phyloP scores from a whole-genome alignment of 2,888 invertebrate species.

The Keiferia lycopersicella region DNA sequence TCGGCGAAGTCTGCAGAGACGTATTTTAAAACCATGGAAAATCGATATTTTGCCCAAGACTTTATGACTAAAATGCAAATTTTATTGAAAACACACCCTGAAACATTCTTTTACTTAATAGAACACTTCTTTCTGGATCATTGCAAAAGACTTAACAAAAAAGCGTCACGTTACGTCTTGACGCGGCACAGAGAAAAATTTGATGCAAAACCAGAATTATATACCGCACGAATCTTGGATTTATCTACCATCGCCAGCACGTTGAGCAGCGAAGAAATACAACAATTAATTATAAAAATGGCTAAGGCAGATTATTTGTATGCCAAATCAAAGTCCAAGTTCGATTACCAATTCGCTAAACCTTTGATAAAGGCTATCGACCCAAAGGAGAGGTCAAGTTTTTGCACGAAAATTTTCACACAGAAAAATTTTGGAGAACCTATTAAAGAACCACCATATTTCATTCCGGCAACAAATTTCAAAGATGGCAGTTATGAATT shows the following conservation, averaged over 20 bases:
- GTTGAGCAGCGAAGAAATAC: constrained; percentile 37
- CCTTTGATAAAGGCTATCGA: constrained; percentile 41
- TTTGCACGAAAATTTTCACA: constrained; percentile 45
- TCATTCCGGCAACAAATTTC: constrained; percentile 32
- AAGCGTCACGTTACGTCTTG: constrained; percentile 39
- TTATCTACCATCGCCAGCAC: constrained; percentile 35
- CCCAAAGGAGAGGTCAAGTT: constrained; percentile 35
- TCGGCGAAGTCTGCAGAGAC: constrained; percentile 48
- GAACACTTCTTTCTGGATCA: constrained; percentile 34
- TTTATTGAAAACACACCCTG: constrained; percentile 48
- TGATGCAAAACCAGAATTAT: constrained; percentile 40
- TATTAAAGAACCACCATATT: constrained; percentile 44
- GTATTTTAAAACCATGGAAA: constrained; percentile 49
- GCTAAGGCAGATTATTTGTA: constrained; percentile 38
- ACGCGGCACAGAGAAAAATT: constrained; percentile 37
- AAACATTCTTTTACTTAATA: constrained; percentile 38
- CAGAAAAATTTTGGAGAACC: constrained; percentile 38
- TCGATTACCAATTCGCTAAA: constrained; percentile 39
- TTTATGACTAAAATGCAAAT: constrained; percentile 30
- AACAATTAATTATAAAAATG: constrained; percentile 37
- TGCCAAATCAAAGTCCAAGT: constrained; percentile 29
- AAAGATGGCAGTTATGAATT: constrained; percentile 3
- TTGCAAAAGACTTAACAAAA: constrained; percentile 34
- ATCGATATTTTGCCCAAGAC: constrained; percentile 29
- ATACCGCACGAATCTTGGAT: constrained; percentile 38